Conservation (phyloP, 2,888 invertebrate genomes). For the Ochropacha duplaris region DNA sequence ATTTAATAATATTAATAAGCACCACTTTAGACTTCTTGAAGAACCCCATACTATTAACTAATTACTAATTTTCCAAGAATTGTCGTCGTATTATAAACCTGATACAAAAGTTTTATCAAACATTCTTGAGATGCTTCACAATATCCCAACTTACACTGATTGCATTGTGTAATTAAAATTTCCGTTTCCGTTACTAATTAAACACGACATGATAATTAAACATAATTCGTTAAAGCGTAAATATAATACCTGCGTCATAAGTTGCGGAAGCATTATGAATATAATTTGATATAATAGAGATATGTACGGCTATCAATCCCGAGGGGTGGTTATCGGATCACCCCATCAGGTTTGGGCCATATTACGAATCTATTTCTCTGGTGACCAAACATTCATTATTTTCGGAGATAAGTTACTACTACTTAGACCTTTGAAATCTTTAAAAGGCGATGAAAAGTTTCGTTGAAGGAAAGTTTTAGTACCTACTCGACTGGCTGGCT, state of each 20-base stretch:
- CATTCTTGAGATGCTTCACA: neutral
- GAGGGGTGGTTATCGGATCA: slow-evolving; percentile 6
- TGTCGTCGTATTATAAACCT: too few relatives aligned
- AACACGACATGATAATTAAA: slow-evolving; percentile 21
- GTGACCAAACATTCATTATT: slow-evolving; percentile 10
- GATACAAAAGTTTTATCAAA: too few relatives aligned
- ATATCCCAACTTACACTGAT: neutral
- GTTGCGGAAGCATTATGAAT: slow-evolving; percentile 16
- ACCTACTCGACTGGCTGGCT: too few relatives aligned
- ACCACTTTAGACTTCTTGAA: too few relatives aligned
- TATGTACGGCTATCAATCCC: slow-evolving; percentile 19
- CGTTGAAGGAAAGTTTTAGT: too few relatives aligned
- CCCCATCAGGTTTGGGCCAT: slow-evolving; percentile 3
- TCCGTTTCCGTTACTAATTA: neutral
- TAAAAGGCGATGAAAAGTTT: too few relatives aligned
- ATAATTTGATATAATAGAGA: slow-evolving; percentile 33
- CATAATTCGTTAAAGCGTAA: slow-evolving; percentile 23
- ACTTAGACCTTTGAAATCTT: too few relatives aligned
- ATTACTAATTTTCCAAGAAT: too few relatives aligned
- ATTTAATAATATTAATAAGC: too few relatives aligned
- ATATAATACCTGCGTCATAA: slow-evolving; percentile 13
- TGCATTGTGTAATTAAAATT: neutral
- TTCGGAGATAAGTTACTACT: neutral
- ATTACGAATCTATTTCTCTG: slow-evolving; percentile 13
- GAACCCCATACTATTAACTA: too few relatives aligned